Evolutionary conservation across 2,888 invertebrate species (phyloP).

Genomic region (Adelognathus sp.): DNA sequence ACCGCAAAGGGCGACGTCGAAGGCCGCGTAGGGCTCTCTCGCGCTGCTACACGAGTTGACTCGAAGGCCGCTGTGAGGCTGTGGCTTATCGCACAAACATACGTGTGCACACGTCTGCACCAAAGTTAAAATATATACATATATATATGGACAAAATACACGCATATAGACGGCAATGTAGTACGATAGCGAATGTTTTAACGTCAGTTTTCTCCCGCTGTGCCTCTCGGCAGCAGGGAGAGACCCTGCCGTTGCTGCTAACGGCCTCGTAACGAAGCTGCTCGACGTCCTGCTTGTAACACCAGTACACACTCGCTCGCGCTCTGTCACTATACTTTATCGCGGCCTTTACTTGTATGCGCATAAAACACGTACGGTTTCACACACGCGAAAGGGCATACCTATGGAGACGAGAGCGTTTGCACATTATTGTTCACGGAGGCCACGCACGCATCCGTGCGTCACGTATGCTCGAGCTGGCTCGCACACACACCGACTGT

Average conservation of each 20-base stretch:
- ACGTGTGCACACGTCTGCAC: neutral
- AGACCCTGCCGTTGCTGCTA: constrained; percentile 23
- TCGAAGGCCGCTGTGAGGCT: constrained; percentile 44
- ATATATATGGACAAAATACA: neutral
- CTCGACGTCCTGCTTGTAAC: constrained; percentile 47
- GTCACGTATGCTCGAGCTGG: constrained; percentile 49
- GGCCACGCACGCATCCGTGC: constrained; percentile 54
- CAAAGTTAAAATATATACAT: neutral
- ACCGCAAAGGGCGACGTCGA: constrained; percentile 45
- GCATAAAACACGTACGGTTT: neutral
- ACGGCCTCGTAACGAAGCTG: constrained; percentile 48
- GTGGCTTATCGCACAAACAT: constrained; percentile 43
- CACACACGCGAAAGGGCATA: neutral
- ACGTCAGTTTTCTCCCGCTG: constrained; percentile 19
- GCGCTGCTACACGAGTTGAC: constrained; percentile 22
- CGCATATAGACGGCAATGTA: neutral
- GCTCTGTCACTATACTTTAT: constrained; percentile 10
- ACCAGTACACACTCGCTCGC: constrained; percentile 22
- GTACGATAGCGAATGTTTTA: constrained; percentile 30
- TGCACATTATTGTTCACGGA: constrained; percentile 55
- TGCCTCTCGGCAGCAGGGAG: constrained; percentile 7
- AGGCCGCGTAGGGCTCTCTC: constrained; percentile 42
- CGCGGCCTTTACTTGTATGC: neutral
- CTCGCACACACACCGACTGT: constrained; percentile 21
- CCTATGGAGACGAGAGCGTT: constrained; percentile 36